Percentiles rank a stretch among this genome's conserved stretches.
These are phyloP conservation scores for Penaeus japonicus DNA, from an alignment of 1,140 invertebrate species.

Conservation along the genomic window DNA sequence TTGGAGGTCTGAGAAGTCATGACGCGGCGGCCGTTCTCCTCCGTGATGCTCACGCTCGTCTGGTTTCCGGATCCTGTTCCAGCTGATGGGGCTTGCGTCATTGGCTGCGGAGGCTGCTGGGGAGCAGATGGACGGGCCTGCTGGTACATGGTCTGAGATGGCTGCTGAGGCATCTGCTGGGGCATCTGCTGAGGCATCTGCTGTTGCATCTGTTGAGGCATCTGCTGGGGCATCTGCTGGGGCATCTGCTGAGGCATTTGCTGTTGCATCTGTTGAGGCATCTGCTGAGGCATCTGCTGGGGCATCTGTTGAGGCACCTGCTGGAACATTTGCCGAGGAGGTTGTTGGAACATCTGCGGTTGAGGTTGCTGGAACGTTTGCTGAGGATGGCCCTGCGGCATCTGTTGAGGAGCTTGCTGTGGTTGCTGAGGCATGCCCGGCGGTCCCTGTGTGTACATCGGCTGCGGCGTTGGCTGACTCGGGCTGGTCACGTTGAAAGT, in stretches of 20 bases:
- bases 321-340: not conserved
- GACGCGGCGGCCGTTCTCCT: slow-evolving; percentile 52
- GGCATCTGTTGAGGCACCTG: not conserved
- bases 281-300: not conserved
- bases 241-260: not conserved
- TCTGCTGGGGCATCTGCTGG: not conserved
- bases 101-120: not conserved
- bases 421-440: not conserved
- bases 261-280: not conserved
- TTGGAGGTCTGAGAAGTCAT: slow-evolving; percentile 56
- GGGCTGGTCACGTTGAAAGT: slow-evolving; percentile 45
- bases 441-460: not conserved
- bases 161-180: not conserved
- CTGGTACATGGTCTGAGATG: not conserved
- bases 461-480: slow-evolving; percentile 9
- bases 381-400: not conserved
- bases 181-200: not conserved
- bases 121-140: slow-evolving; percentile 12
- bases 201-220: not conserved
- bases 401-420: too few relatives aligned
- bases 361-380: not conserved
- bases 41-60: slow-evolving; percentile 46
- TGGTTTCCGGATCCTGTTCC: slow-evolving; percentile 46
- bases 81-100: not conserved
- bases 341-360: not conserved